These are phyloP conservation scores for Phanerotoma sp. DNA, from an alignment of 2,888 invertebrate species.

Conservation along the genomic window DNA sequence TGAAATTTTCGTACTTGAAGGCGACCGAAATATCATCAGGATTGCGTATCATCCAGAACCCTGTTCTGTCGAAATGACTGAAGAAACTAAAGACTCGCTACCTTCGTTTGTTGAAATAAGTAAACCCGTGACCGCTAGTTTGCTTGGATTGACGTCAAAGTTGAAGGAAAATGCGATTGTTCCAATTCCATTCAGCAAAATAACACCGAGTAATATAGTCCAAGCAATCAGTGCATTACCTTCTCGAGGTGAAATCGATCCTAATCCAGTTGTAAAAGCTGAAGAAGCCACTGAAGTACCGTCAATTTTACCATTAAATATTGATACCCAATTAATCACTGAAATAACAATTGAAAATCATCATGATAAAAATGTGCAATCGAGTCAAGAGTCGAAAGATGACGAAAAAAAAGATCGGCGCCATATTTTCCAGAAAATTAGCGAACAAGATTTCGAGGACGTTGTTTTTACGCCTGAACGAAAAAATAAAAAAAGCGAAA, in stretches of 20 bases:
- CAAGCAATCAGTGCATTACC: constrained; percentile 48
- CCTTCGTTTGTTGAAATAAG: constrained; percentile 48
- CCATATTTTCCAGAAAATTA: constrained; percentile 70
- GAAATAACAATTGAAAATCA: constrained; percentile 34
- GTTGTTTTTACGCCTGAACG: constrained; percentile 67
- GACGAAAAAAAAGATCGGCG: constrained; percentile 60
- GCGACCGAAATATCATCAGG: constrained; percentile 75
- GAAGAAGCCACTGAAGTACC: constrained; percentile 78
- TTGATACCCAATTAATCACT: constrained; percentile 41
- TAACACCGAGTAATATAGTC: constrained; percentile 48
- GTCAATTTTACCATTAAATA: constrained; percentile 56
- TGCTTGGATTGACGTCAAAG: constrained; percentile 54
- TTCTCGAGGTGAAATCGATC: constrained; percentile 53
- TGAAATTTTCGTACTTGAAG: constrained; percentile 83
- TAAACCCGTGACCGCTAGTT: constrained; percentile 49
- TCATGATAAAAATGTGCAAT: constrained; percentile 6
- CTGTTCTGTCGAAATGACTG: constrained; percentile 21
- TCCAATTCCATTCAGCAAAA: constrained; percentile 52
- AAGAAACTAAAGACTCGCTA: constrained; percentile 33
- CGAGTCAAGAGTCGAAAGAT: constrained; percentile 31
- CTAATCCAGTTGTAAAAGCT: constrained; percentile 61
- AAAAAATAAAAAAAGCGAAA: constrained; percentile 42
- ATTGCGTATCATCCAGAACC: constrained; percentile 73
- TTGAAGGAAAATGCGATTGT: constrained; percentile 54
- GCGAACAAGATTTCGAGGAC: constrained; percentile 72